phyloP scores from a whole-genome alignment of 2,888 invertebrate species.

The Apamea epomidion region DNA sequence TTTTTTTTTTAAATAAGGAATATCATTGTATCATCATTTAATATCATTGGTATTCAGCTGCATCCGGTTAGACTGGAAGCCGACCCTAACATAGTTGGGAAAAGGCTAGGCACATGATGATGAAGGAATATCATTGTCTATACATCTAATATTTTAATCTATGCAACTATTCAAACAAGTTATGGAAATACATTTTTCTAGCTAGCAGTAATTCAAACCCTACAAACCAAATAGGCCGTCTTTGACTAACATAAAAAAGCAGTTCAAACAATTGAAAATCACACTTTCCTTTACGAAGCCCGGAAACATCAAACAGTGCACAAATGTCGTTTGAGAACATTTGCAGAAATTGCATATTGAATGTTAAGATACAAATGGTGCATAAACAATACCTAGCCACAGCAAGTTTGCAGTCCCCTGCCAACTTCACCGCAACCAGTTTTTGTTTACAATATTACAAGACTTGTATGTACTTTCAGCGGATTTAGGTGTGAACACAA shows the following conservation, averaged over 20 bases:
- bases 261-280: conserved; percentile 23
- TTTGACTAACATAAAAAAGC: conserved; percentile 2
- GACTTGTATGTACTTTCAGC: conserved; percentile 45
- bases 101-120: no score
- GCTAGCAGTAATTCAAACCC: background rate
- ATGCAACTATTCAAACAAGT: background rate
- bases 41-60: no score
- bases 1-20: no score
- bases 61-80: no score
- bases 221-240: background rate
- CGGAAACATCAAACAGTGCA: conserved; percentile 55
- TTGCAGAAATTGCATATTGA: conserved; percentile 61
- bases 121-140: background rate
- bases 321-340: conserved; percentile 52
- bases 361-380: conserved; percentile 57
- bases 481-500: conserved; percentile 28
- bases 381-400: conserved; percentile 57
- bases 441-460: conserved; percentile 49
- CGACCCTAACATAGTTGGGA: no score
- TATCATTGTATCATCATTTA: no score
- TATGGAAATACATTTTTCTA: background rate
- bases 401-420: conserved; percentile 32
- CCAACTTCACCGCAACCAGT: conserved; percentile 47
- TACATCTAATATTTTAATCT: background rate
- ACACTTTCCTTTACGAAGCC: conserved; percentile 33